Evolutionary conservation across 1,140 invertebrate genomes (phyloP).

Genomic region (Palaemon carinicauda): DNA sequence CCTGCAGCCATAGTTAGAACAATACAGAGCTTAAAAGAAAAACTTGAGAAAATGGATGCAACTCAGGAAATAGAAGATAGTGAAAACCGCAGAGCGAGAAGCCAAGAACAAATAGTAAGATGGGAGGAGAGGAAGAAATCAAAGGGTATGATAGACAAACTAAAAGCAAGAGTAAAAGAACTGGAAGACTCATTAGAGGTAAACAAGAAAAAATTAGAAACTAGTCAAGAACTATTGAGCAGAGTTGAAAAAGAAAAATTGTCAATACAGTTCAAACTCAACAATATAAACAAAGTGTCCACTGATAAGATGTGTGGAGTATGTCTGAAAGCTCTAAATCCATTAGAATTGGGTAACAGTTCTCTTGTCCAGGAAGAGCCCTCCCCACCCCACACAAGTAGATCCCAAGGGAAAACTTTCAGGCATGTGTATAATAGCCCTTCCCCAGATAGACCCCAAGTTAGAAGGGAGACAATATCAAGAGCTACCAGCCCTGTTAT

Average conservation of each 20-base stretch:
- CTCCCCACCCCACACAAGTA: not conserved
- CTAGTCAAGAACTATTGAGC: slow-evolving; percentile 37
- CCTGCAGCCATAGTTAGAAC: slow-evolving; percentile 27
- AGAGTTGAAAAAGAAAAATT: slow-evolving; percentile 41
- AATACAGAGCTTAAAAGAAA: slow-evolving; percentile 42
- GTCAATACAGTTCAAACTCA: slow-evolving; percentile 27
- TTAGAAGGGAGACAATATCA: not conserved
- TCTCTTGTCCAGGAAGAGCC: not conserved
- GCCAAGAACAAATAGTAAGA: slow-evolving; percentile 34
- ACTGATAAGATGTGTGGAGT: slow-evolving; percentile 49
- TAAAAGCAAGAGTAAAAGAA: slow-evolving; percentile 37
- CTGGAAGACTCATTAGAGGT: slow-evolving; percentile 18
- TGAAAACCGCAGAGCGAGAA: slow-evolving; percentile 20
- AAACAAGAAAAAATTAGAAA: slow-evolving; percentile 28
- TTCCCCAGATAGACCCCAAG: slow-evolving; percentile 1
- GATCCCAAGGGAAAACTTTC: not conserved
- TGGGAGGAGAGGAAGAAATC: slow-evolving; percentile 55
- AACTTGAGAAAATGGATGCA: slow-evolving; percentile 41
- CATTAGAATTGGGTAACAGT: not conserved
- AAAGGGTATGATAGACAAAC: slow-evolving; percentile 23
- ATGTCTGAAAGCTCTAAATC: slow-evolving; percentile 45
- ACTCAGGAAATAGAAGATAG: slow-evolving; percentile 29
- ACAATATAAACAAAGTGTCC: slow-evolving; percentile 19
- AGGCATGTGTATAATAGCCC: not conserved
- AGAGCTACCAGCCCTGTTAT: not conserved